These are phyloP conservation scores for Apamea anceps DNA, from an alignment of 2,888 invertebrate genomes.

Conservation along the genomic window DNA sequence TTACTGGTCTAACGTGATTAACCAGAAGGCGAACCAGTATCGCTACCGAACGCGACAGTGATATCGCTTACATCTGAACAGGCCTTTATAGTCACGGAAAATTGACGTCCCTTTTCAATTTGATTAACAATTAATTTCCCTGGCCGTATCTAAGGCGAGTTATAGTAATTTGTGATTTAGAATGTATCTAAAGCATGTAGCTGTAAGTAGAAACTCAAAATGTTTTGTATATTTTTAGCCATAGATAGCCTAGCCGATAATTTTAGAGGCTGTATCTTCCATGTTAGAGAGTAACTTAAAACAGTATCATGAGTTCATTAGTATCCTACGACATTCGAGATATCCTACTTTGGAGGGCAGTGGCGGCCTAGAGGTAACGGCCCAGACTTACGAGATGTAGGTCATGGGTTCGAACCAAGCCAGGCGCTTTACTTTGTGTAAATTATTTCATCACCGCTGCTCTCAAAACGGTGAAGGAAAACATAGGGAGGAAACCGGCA, in stretches of 20 bases:
- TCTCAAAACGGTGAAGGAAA: too few species aligned
- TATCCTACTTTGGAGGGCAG: background rate
- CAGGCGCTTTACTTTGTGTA: too few species aligned
- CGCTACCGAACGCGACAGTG: background rate
- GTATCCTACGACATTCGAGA: background rate
- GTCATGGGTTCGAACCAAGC: too few species aligned
- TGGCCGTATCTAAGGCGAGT: background rate
- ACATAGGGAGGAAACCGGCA: too few species aligned
- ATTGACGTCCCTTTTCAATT: background rate
- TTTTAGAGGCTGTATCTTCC: background rate
- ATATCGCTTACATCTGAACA: background rate
- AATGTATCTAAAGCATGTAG: background rate
- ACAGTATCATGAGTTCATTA: background rate
- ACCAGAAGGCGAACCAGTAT: too few species aligned
- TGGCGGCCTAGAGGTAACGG: too few species aligned
- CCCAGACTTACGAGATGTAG: too few species aligned
- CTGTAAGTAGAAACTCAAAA: background rate
- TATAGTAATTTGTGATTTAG: conserved; percentile 11
- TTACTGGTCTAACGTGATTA: too few species aligned
- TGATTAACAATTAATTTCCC: background rate
- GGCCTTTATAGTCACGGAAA: background rate
- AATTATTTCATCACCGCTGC: too few species aligned
- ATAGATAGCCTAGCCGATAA: background rate
- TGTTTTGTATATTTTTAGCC: background rate
- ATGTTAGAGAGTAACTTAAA: background rate